Percentiles rank a stretch among this genome's conserved stretches.
phyloP scores from a whole-genome alignment of 2,888 invertebrate genomes.

The Nycteola revayana region DNA sequence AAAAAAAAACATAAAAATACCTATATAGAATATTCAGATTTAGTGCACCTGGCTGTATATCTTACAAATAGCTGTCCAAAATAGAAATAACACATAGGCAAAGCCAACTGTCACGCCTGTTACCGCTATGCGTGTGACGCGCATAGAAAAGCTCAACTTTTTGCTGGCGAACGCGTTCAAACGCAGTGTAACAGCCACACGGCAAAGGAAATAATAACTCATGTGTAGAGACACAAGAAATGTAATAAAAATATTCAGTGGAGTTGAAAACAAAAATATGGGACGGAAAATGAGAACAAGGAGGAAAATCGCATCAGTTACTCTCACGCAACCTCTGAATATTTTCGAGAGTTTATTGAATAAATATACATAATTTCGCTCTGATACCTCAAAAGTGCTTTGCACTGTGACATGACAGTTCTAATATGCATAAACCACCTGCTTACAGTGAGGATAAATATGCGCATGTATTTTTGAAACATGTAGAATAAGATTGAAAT shows the following conservation, averaged over 20 bases:
- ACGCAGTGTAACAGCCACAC: constrained; percentile 42
- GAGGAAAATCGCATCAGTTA: constrained; percentile 66
- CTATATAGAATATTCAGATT: no score
- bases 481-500: no score
- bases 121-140: constrained; percentile 32
- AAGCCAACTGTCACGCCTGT: no score
- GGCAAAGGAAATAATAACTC: constrained; percentile 49
- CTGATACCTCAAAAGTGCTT: constrained; percentile 56
- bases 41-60: no score
- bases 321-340: constrained; percentile 60
- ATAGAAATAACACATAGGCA: no score
- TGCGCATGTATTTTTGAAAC: constrained; percentile 9
- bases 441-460: constrained; percentile 11
- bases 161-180: constrained; percentile 39
- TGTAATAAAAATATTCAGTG: constrained; percentile 70
- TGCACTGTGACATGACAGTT: constrained; percentile 33
- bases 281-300: constrained; percentile 65
- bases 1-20: no score
- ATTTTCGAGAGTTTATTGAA: constrained; percentile 71
- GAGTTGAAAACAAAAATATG: constrained; percentile 74
- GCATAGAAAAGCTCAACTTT: constrained; percentile 39
- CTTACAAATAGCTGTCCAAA: no score
- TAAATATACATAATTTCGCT: constrained; percentile 71
- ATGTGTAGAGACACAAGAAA: constrained; percentile 66
- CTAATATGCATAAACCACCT: constrained; percentile 22